Evolutionary conservation across 2,888 invertebrate species (phyloP).

Genomic region (Proisotoma minuta): DNA sequence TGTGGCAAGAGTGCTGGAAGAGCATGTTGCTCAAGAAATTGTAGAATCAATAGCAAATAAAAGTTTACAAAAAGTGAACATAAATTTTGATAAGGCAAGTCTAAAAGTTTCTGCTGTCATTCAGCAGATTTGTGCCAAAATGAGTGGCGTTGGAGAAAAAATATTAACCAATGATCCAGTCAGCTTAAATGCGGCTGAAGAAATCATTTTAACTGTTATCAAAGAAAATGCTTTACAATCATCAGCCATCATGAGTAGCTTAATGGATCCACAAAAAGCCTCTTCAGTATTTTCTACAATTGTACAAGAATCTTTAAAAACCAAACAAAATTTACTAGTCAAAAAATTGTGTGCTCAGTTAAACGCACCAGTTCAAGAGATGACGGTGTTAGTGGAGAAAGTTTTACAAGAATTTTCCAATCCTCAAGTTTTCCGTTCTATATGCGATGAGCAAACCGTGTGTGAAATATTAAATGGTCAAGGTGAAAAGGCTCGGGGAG

Average conservation of each 20-base stretch:
- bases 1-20: constrained; percentile 5
- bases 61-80: not conserved
- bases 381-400: constrained; percentile 3
- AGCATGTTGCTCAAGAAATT: not conserved
- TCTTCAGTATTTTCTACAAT: not conserved
- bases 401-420: constrained; percentile 1
- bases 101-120: not conserved
- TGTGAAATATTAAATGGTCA: not conserved
- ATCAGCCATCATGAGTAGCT: not conserved
- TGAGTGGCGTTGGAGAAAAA: not conserved
- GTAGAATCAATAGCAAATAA: not conserved
- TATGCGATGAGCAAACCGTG: no score
- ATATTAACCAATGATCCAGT: not conserved
- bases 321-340: not conserved
- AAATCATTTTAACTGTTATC: not conserved
- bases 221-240: not conserved
- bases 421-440: not conserved
- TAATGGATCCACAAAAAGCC: not conserved
- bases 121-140: constrained; percentile 1
- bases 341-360: not conserved
- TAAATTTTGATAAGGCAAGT: not conserved
- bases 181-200: not conserved
- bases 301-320: not conserved
- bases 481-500: not conserved
- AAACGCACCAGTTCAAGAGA: not conserved